phyloP scores from a whole-genome alignment of 1,140 invertebrate species.

The Formica exsecta region DNA sequence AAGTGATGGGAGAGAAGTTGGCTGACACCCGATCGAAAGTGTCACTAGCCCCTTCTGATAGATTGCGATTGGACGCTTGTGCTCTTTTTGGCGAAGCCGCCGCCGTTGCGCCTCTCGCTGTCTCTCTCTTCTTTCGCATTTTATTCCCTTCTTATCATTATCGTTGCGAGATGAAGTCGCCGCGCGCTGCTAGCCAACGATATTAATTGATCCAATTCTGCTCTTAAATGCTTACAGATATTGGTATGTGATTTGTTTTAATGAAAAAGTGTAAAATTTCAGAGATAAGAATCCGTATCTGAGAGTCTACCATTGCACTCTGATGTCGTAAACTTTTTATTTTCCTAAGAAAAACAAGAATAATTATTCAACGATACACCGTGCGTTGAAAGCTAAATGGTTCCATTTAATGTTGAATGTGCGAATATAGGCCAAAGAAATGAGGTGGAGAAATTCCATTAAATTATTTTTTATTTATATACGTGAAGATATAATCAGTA shows the following conservation, averaged over 20 bases:
- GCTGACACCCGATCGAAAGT: conserved; percentile 67
- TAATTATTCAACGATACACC: conserved; percentile 29
- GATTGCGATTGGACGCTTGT: conserved; percentile 60
- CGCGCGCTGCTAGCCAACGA: conserved; percentile 1
- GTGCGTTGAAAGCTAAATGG: conserved; percentile 1
- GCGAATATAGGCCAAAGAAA: conserved; percentile 9
- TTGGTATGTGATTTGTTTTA: conserved; percentile 30
- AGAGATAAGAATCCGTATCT: neutral
- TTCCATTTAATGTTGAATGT: neutral
- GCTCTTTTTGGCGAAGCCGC: conserved; percentile 47
- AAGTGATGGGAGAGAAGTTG: conserved; percentile 66
- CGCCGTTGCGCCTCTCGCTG: conserved; percentile 38
- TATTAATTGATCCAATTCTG: conserved; percentile 58
- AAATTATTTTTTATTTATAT: neutral
- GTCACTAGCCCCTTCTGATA: conserved; percentile 66
- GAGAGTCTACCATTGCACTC: neutral
- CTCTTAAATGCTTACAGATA: conserved; percentile 10
- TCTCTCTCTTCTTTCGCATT: conserved; percentile 33
- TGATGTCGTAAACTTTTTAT: conserved; percentile 17
- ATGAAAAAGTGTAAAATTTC: neutral
- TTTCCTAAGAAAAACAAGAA: conserved; percentile 28
- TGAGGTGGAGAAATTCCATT: neutral
- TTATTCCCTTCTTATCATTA: conserved; percentile 69
- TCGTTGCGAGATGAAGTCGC: conserved; percentile 53
- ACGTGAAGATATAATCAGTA: too few species aligned